These are phyloP conservation scores for Drosophila sechellia DNA, from an alignment of 1,140 invertebrate genomes.

Conservation along the genomic window DNA sequence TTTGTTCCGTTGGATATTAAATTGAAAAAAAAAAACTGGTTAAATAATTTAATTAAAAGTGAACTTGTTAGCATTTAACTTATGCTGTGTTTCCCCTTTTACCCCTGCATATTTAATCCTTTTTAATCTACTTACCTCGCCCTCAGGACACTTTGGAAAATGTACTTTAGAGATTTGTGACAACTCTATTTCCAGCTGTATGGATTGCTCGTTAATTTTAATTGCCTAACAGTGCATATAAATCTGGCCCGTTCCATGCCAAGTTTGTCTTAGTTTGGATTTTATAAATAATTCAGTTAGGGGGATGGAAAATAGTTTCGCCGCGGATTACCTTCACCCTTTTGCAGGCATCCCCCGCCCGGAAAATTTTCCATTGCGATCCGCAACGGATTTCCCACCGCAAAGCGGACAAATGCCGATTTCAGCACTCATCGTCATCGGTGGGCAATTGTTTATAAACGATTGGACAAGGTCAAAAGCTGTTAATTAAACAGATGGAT, in stretches of 20 bases:
- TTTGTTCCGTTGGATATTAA: background rate
- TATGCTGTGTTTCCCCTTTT: background rate
- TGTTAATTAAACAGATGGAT: slow-evolving; percentile 56
- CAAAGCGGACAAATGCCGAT: slow-evolving; percentile 25
- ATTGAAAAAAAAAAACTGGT: background rate
- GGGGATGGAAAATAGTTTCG: slow-evolving; percentile 30
- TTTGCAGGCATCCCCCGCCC: too few species aligned
- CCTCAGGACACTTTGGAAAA: background rate
- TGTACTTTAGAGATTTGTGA: slow-evolving; percentile 8
- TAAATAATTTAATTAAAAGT: too few species aligned
- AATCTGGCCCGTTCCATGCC: slow-evolving; percentile 11
- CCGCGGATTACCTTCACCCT: slow-evolving; percentile 38
- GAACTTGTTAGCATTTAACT: background rate
- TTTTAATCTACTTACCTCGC: slow-evolving; percentile 22
- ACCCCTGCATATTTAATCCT: background rate
- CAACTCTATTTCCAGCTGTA: slow-evolving; percentile 5
- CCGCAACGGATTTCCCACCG: slow-evolving; percentile 19
- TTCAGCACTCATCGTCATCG: slow-evolving; percentile 19
- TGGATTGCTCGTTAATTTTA: slow-evolving; percentile 32
- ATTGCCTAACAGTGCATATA: slow-evolving; percentile 30
- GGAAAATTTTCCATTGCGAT: slow-evolving; percentile 32
- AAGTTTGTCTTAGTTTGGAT: slow-evolving; percentile 14
- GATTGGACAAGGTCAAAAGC: slow-evolving; percentile 59
- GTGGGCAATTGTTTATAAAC: slow-evolving; percentile 50
- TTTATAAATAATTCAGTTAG: slow-evolving; percentile 22